Evolutionary conservation across 2,113 vertebrate species (phyloP).

Genomic region (Apus apus): DNA sequence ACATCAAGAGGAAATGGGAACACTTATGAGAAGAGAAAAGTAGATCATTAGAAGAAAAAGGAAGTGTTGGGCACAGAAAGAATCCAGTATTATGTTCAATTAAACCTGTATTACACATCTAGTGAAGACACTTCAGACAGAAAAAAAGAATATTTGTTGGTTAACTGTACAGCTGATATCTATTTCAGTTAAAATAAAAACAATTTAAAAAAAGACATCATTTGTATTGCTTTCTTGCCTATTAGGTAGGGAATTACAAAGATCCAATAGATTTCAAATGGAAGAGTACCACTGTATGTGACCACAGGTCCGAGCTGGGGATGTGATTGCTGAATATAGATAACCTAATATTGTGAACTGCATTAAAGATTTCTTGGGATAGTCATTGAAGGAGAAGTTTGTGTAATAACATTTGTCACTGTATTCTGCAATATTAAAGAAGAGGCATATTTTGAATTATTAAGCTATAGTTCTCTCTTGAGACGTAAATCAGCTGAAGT

Average conservation of each 20-base stretch:
- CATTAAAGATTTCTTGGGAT: background rate
- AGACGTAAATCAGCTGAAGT: background rate
- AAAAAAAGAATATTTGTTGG: background rate
- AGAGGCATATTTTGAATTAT: constrained; percentile 17
- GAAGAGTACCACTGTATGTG: background rate
- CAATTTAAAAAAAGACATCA: background rate
- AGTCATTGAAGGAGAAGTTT: background rate
- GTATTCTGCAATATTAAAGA: constrained; percentile 28
- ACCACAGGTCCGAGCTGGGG: background rate
- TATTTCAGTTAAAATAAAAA: background rate
- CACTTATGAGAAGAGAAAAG: constrained; percentile 2
- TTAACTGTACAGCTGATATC: background rate
- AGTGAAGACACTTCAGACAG: background rate
- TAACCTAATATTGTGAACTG: background rate
- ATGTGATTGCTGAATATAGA: background rate
- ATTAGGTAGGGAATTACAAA: background rate
- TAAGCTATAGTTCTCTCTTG: background rate
- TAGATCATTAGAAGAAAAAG: constrained; percentile 28
- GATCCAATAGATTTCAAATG: background rate
- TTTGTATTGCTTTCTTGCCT: background rate
- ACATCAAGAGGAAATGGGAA: constrained; percentile 22
- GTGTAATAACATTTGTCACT: constrained; percentile 1
- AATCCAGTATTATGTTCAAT: background rate
- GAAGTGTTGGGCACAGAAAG: background rate
- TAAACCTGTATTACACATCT: background rate